Conservation (phyloP, 1,140 invertebrate species). For the Cyphomyrmex costatus region DNA sequence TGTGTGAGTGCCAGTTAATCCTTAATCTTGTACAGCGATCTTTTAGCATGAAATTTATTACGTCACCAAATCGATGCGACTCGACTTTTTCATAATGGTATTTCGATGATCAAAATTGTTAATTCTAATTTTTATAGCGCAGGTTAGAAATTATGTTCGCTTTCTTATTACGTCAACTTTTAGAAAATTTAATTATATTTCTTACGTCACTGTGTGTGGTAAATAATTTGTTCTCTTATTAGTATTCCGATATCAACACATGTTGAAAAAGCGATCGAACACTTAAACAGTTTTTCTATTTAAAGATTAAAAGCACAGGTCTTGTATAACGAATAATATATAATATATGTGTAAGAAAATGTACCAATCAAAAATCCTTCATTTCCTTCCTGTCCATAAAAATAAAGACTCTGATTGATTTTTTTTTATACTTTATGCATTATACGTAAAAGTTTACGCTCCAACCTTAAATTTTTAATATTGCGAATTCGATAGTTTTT, state of each 20-base stretch:
- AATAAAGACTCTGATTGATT: too few species aligned
- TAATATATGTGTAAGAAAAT: too few species aligned
- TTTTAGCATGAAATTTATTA: constrained; percentile 10
- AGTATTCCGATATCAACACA: not conserved
- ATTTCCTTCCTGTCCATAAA: too few species aligned
- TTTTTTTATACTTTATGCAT: too few species aligned
- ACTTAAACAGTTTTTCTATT: not conserved
- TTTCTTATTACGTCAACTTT: not conserved
- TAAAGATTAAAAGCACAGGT: not conserved
- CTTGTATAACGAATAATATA: too few species aligned
- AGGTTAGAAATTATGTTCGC: not conserved
- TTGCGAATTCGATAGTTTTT: not conserved
- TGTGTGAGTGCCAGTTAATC: not conserved
- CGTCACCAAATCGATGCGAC: not conserved
- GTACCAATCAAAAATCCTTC: too few species aligned
- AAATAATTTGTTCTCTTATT: not conserved
- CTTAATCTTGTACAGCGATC: not conserved
- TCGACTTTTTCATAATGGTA: not conserved
- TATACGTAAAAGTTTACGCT: too few species aligned
- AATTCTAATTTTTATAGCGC: not conserved
- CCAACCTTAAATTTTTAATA: too few species aligned
- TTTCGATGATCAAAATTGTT: not conserved
- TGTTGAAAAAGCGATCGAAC: constrained; percentile 1
- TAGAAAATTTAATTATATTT: not conserved
- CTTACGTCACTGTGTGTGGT: not conserved